Evolutionary conservation across 1,140 invertebrate species (phyloP), one percentile per base, ranked within the genome.

Genomic region (Yoshiicerus persimilis): DNA sequence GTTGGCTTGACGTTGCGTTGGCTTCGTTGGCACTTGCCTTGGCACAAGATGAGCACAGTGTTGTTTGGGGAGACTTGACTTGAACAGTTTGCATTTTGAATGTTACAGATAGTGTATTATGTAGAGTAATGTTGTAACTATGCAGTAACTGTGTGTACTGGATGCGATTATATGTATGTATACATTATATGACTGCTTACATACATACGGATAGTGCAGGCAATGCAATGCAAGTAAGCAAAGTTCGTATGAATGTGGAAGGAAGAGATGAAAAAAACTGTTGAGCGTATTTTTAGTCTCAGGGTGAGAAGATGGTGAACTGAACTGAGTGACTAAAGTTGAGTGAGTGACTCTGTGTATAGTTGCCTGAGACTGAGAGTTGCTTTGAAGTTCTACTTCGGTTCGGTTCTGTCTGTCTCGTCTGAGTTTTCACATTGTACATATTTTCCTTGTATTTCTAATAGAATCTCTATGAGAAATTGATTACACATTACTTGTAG

Each of bases 221-320:
- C 8, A 20, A 32, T 80, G 75, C 32, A 80, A 38, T 80, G 75
- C 32, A 80, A 38, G 34, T 36, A 4, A 36, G 34, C n/a, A 23
- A 4, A 20, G 3, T 80, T 23, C 20, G 30, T 84, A 47, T 84
- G 38, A 41, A 84, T 84, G 83, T 56, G 41, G 38, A 41, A 39
- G 38, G 34, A 41, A 84, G 39, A 47, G 11, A 16, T n/a, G 38
- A n/a, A 84, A 84, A 84, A 84, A 84, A 84, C 38, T 47, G 39
- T 84, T 47, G 38, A 75, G 87, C 27, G 83, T 89, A 89, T 89
- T 89, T 89, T 89, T 89, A 89, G 89, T 86, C 87, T 89, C 89
- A 89, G 89, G 87, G 89, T 88, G 87, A 89, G 85, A 83, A 87
- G 64, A 83, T 84, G 83, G 87, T 86, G 87, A 86, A 86, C 66